A percentile compares a stretch with the other conserved stretches of the same genome.
Evolutionary conservation across 37 sponge, comb jelly and placozoan genomes (phyloP).

Genomic region (Amphimedon queenslandica): DNA sequence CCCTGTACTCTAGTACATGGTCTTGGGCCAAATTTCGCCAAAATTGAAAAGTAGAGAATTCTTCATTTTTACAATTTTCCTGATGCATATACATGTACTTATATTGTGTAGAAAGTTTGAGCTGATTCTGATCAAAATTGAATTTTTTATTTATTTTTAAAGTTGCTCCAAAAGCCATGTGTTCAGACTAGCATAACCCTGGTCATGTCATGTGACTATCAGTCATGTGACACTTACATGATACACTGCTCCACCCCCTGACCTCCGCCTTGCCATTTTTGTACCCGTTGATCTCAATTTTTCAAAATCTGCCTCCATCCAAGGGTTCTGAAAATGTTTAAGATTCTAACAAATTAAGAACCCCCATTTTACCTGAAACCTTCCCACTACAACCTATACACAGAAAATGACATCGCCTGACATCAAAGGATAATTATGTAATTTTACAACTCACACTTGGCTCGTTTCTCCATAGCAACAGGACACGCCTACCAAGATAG

Average conservation of each 20-base stretch:
- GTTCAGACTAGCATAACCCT: too few relatives aligned
- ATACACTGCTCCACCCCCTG: slow-evolving; percentile 90
- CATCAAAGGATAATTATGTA: background rate
- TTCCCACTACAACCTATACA: slow-evolving; percentile 70
- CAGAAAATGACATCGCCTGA: background rate
- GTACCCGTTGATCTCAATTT: slow-evolving; percentile 29
- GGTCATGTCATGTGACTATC: too few relatives aligned
- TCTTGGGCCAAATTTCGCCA: too few relatives aligned
- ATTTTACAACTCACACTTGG: slow-evolving; percentile 63
- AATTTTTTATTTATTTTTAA: too few relatives aligned
- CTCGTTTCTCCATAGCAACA: slow-evolving; percentile 65
- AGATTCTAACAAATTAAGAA: background rate
- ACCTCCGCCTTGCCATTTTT: slow-evolving; percentile 60
- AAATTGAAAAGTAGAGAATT: too few relatives aligned
- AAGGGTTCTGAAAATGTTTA: slow-evolving; percentile 65
- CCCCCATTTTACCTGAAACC: slow-evolving; percentile 47
- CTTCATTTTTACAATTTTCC: too few relatives aligned
- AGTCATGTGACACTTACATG: slow-evolving; percentile 71
- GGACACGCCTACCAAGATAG: slow-evolving; percentile 26
- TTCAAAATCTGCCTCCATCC: slow-evolving; percentile 67
- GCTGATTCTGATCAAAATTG: too few relatives aligned
- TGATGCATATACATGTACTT: too few relatives aligned
- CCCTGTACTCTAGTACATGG: too few relatives aligned
- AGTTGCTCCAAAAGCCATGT: too few relatives aligned
- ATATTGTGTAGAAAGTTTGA: too few relatives aligned